Evolutionary conservation across 2,888 invertebrate species (phyloP).

Genomic region (Drosophila helvetica): DNA sequence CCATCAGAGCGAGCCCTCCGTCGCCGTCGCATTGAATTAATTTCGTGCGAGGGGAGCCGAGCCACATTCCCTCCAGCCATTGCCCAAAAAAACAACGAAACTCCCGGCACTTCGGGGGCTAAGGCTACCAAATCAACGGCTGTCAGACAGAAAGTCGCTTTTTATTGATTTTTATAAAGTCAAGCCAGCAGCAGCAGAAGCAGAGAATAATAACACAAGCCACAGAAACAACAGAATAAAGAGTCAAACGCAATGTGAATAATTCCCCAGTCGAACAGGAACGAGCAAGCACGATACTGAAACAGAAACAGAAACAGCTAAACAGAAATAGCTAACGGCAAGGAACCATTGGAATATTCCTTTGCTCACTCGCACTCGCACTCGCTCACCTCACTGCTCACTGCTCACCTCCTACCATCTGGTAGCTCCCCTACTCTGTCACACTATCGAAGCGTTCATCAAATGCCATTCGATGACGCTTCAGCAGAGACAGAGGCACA

Average conservation of each 20-base stretch:
- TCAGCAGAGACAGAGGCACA: slow-evolving; percentile 39
- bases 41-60: slow-evolving; percentile 35
- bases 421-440: slow-evolving; percentile 6
- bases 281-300: slow-evolving; percentile 58
- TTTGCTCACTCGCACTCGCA: neutral
- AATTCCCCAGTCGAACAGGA: slow-evolving; percentile 63
- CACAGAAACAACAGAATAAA: slow-evolving; percentile 40
- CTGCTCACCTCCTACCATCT: neutral
- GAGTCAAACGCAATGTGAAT: slow-evolving; percentile 74
- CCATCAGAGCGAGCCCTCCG: slow-evolving; percentile 23
- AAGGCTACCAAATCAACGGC: slow-evolving; percentile 67
- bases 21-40: slow-evolving; percentile 64
- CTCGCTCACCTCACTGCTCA: neutral
- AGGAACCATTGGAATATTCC: slow-evolving; percentile 29
- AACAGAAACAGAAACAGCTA: slow-evolving; percentile 30
- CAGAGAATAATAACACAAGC: slow-evolving; percentile 43
- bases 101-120: slow-evolving; percentile 32
- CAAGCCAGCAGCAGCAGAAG: slow-evolving; percentile 49
- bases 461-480: slow-evolving; percentile 51
- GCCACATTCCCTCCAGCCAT: slow-evolving; percentile 2
- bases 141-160: slow-evolving; percentile 60
- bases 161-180: slow-evolving; percentile 73
- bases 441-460: slow-evolving; percentile 40
- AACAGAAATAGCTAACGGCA: slow-evolving; percentile 21
- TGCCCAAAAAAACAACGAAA: slow-evolving; percentile 9